Evolutionary conservation across 2,888 invertebrate species (phyloP).

Genomic region (Dryadula phaetusa): DNA sequence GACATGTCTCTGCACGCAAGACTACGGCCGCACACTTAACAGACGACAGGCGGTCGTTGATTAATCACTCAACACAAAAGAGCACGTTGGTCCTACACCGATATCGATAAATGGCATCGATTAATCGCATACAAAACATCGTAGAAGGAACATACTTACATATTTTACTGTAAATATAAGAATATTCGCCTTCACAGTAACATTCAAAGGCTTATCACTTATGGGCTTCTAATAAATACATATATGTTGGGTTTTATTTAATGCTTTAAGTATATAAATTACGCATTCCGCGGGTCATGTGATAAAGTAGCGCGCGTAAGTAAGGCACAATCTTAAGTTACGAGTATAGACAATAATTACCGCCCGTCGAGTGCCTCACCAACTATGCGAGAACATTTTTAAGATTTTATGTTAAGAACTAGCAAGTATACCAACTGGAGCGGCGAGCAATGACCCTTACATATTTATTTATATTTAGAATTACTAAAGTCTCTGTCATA

Average conservation of each 20-base stretch:
- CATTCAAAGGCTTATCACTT: not conserved
- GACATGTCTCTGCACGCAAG: slow-evolving; percentile 23
- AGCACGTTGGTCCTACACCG: slow-evolving; percentile 32
- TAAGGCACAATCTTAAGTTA: slow-evolving; percentile 31
- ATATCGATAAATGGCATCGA: slow-evolving; percentile 34
- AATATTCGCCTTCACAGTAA: not conserved
- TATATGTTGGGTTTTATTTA: slow-evolving; percentile 14
- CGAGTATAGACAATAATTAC: slow-evolving; percentile 31
- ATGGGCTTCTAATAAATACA: not conserved
- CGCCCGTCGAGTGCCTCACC: slow-evolving; percentile 28
- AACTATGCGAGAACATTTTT: slow-evolving; percentile 34
- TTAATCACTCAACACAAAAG: slow-evolving; percentile 43
- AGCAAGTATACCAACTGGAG: slow-evolving; percentile 11
- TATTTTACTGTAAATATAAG: not conserved
- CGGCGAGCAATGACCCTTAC: slow-evolving; percentile 22
- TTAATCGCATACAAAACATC: slow-evolving; percentile 30
- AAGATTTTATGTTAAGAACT: slow-evolving; percentile 27
- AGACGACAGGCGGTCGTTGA: slow-evolving; percentile 39
- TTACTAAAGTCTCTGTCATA: slow-evolving; percentile 35
- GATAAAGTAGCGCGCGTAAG: slow-evolving; percentile 24
- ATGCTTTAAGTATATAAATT: slow-evolving; percentile 17
- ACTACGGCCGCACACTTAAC: slow-evolving; percentile 34
- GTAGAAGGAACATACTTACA: not conserved
- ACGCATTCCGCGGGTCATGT: slow-evolving; percentile 23
- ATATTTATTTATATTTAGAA: slow-evolving; percentile 32